Conservation (phyloP, 2,113 vertebrate genomes). For the Tursiops truncatus region DNA sequence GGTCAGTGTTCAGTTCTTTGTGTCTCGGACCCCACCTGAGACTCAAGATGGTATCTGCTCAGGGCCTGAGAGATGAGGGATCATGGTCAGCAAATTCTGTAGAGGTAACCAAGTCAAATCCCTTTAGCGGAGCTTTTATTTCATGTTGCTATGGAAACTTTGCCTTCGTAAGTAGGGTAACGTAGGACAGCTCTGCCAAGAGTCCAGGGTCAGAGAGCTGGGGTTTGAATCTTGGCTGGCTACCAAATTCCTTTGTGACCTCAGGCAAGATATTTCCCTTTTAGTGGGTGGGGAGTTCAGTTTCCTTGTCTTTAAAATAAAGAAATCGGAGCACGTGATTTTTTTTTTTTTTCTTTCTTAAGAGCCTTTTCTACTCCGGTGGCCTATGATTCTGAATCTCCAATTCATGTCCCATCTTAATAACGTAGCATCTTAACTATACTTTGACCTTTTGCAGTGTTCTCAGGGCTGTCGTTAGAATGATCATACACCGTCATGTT, state of each 20-base stretch:
- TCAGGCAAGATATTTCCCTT: background rate
- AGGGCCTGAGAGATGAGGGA: background rate
- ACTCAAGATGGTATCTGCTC: background rate
- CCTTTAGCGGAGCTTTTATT: background rate
- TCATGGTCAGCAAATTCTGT: background rate
- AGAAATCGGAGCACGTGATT: background rate
- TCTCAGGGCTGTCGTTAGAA: too few species aligned
- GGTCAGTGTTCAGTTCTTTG: background rate
- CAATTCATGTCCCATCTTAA: too few species aligned
- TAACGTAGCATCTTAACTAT: too few species aligned
- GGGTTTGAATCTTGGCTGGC: background rate
- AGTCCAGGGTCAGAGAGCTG: background rate
- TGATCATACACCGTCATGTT: too few species aligned
- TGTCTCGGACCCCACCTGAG: background rate
- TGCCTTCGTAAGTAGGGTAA: background rate
- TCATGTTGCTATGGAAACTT: background rate
- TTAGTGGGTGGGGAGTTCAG: background rate
- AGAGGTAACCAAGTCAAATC: background rate
- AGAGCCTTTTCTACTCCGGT: too few species aligned
- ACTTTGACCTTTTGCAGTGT: too few species aligned
- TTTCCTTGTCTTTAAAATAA: conserved; percentile 23
- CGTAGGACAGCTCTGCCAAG: background rate
- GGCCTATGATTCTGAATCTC: too few species aligned
- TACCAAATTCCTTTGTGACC: background rate
- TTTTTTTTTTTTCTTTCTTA: background rate